Conservation (phyloP, 2,797 vertebrate species). For the Crocodylus rhombifer region DNA sequence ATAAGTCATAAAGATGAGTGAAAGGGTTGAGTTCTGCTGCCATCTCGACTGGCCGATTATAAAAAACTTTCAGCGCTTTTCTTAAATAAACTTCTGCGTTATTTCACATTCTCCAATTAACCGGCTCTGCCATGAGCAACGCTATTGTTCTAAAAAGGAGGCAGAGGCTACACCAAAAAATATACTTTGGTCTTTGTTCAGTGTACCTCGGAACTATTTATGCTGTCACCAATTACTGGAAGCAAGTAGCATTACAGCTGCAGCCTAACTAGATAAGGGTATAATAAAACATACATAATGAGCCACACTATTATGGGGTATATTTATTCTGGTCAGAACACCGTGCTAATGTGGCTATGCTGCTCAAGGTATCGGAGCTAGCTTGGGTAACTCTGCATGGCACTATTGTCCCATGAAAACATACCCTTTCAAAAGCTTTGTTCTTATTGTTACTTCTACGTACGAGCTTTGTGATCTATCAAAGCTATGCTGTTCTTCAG, state of each 20-base stretch:
- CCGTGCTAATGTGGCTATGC: no score
- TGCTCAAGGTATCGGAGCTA: no score
- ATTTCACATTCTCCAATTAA: neutral
- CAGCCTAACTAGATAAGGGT: neutral
- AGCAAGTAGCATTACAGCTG: neutral
- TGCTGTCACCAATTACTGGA: rapidly evolving
- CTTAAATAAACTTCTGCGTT: neutral
- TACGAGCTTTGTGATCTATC: no score
- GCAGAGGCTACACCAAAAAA: neutral
- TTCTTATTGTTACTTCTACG: neutral
- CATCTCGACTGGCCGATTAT: neutral
- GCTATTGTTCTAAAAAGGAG: neutral
- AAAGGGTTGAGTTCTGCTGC: neutral
- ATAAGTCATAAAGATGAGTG: neutral
- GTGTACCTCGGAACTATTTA: neutral
- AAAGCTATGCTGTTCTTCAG: neutral
- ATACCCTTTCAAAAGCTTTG: no score
- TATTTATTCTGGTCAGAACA: no score
- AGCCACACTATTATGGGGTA: neutral
- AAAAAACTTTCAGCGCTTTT: neutral
- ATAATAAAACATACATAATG: rapidly evolving
- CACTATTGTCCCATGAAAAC: no score
- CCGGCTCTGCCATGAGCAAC: neutral
- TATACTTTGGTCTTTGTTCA: neutral
- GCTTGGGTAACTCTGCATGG: no score